These are phyloP conservation scores for Malaclemys terrapin DNA, from an alignment of 2,113 vertebrate genomes.

Conservation along the genomic window DNA sequence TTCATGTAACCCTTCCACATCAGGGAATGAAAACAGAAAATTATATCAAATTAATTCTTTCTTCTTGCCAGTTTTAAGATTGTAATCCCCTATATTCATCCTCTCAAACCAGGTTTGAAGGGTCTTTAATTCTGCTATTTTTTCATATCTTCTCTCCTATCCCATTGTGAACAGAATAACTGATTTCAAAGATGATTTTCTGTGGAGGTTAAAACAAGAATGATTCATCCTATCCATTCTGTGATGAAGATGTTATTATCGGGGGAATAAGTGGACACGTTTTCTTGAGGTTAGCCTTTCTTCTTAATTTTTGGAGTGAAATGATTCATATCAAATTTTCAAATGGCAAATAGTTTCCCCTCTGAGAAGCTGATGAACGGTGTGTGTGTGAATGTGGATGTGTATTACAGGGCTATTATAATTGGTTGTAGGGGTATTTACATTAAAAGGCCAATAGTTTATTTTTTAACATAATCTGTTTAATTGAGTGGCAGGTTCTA, in stretches of 20 bases:
- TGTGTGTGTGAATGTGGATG: not conserved
- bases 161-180: not conserved
- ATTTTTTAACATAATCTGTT: not conserved
- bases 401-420: not conserved
- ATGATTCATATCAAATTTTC: not conserved
- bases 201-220: not conserved
- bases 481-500: constrained; percentile 38
- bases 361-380: not conserved
- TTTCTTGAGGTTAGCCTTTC: not conserved
- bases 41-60: constrained; percentile 9
- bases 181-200: not conserved
- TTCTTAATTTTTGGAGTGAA: not conserved
- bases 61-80: constrained; percentile 27
- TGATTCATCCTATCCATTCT: not conserved
- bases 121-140: not conserved
- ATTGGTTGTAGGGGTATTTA: not conserved
- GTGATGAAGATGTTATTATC: fast-evolving
- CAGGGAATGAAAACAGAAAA: constrained; percentile 13
- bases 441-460: not conserved
- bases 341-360: not conserved
- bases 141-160: not conserved
- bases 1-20: not conserved
- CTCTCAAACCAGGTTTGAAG: not conserved
- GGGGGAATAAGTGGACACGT: not conserved
- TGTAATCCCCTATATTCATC: not conserved